Percentiles rank a stretch among this genome's conserved stretches.
phyloP scores from a whole-genome alignment of 1,140 invertebrate genomes.

The Halesus radiatus region DNA sequence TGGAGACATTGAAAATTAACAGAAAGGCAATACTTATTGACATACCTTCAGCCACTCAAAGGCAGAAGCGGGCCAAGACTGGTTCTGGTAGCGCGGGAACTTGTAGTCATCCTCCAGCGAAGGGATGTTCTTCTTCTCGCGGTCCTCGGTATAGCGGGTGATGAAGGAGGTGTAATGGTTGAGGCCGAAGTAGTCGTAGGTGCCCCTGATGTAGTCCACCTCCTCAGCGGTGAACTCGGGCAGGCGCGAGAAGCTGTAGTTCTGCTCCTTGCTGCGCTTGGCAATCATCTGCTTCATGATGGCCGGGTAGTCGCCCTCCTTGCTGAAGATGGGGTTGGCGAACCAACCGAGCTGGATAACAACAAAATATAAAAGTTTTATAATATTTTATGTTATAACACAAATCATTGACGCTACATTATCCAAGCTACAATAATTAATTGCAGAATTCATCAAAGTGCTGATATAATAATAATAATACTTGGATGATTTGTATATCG shows the following conservation, averaged over 20 bases:
- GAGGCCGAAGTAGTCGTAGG: constrained; percentile 62
- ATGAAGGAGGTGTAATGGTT: constrained; percentile 57
- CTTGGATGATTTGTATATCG: too few relatives aligned
- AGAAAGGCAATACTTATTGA: too few relatives aligned
- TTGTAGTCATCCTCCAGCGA: constrained; percentile 50
- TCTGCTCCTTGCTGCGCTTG: constrained; percentile 60
- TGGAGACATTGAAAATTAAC: too few relatives aligned
- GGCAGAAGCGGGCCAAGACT: constrained; percentile 53
- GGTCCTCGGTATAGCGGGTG: constrained; percentile 49
- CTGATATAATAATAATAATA: too few relatives aligned
- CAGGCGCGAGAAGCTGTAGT: constrained; percentile 60
- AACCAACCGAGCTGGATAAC: constrained; percentile 59
- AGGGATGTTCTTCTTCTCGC: constrained; percentile 30
- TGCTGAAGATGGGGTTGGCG: constrained; percentile 60
- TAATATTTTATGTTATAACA: too few relatives aligned
- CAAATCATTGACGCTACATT: too few relatives aligned
- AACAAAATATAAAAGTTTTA: too few relatives aligned
- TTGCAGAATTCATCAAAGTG: too few relatives aligned
- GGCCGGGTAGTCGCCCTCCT: constrained; percentile 61
- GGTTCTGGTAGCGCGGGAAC: constrained; percentile 53
- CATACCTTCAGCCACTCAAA: constrained; percentile 55
- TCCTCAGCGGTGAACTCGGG: constrained; percentile 65
- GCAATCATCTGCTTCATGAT: constrained; percentile 60
- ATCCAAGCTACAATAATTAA: too few relatives aligned
- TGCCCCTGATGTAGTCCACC: constrained; percentile 70